Evolutionary conservation across 2,797 vertebrate species (phyloP).

Genomic region (Emys orbicularis): DNA sequence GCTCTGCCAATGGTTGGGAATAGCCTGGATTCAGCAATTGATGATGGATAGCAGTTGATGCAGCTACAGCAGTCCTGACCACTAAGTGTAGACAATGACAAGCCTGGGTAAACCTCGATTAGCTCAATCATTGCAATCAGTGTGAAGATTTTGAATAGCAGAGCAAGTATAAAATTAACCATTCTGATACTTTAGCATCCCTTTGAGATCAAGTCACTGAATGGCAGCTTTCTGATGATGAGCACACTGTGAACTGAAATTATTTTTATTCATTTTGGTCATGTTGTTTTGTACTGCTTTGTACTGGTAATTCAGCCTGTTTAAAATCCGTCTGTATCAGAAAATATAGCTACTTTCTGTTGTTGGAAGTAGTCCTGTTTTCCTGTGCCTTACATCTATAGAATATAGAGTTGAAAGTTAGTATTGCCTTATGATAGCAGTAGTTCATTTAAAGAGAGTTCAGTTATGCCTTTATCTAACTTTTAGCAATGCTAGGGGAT

Average conservation of each 20-base stretch:
- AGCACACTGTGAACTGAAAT: background rate
- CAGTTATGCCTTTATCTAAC: background rate
- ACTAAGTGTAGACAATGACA: background rate
- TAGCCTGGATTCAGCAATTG: background rate
- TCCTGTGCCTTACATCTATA: background rate
- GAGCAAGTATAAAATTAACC: background rate
- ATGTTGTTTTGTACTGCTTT: background rate
- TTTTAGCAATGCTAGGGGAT: background rate
- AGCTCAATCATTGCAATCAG: background rate
- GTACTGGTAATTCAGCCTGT: background rate
- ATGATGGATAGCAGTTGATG: background rate
- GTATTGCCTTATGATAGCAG: background rate
- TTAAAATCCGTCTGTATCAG: background rate
- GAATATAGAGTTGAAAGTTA: background rate
- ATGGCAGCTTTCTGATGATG: background rate
- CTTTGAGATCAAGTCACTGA: background rate
- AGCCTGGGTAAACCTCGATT: background rate
- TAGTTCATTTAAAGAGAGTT: slow-evolving; percentile 4
- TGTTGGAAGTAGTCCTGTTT: background rate
- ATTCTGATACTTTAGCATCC: background rate
- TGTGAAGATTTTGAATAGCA: background rate
- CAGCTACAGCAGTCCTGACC: background rate
- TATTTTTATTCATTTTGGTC: background rate
- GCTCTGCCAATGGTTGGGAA: background rate
- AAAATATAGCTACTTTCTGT: background rate